Percentiles rank a stretch among this genome's conserved stretches.
Evolutionary conservation across 2,888 invertebrate species (phyloP).

Genomic region (Steromphala cineraria): DNA sequence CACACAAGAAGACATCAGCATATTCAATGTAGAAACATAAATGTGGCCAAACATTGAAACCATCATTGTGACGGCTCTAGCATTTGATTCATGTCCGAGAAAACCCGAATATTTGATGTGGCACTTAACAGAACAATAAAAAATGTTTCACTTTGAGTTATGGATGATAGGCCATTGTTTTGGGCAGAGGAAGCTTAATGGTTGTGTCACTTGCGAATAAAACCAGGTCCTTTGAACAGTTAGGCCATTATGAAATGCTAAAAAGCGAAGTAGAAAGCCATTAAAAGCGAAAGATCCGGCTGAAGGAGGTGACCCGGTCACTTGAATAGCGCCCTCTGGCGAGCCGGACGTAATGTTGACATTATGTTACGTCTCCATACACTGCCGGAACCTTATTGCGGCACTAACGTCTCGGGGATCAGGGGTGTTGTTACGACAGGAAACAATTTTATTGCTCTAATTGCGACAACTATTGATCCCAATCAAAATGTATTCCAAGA

Average conservation of each 20-base stretch:
- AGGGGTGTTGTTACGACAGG: background rate
- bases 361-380: background rate
- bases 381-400: background rate
- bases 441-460: constrained; percentile 11
- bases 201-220: background rate
- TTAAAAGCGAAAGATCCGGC: background rate
- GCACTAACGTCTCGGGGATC: background rate
- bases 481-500: background rate
- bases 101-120: background rate
- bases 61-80: too few relatives aligned
- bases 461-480: background rate
- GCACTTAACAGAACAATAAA: background rate
- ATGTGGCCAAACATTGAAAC: too few relatives aligned
- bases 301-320: constrained; percentile 8
- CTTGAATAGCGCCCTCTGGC: background rate
- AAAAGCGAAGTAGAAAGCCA: background rate
- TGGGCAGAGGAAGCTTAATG: background rate
- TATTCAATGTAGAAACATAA: too few relatives aligned
- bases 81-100: background rate
- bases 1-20: too few relatives aligned
- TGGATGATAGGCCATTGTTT: background rate
- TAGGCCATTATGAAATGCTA: background rate
- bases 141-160: background rate
- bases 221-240: background rate
- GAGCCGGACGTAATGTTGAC: background rate